A percentile compares a stretch with the other conserved stretches of the same genome.
Conservation (phyloP, 2,888 invertebrate species). For the Eristalis pertinax region DNA sequence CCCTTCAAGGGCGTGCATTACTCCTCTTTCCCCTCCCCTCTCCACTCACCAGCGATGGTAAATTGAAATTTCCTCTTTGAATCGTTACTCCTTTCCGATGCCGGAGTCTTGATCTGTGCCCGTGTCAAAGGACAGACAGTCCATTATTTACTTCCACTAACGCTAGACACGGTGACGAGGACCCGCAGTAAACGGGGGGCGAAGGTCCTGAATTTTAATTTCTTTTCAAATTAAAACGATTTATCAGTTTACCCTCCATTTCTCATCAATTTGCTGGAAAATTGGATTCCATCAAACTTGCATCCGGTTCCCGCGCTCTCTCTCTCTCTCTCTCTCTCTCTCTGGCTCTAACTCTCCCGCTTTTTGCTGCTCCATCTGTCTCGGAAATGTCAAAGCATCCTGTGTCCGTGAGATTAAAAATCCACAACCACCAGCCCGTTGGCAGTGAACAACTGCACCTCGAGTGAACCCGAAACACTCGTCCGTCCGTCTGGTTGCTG, state of each 20-base stretch:
- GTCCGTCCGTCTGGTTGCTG: not conserved
- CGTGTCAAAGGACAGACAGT: conserved; percentile 24
- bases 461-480: not conserved
- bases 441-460: not conserved
- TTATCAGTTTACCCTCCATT: conserved; percentile 69
- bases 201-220: conserved; percentile 58
- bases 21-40: not conserved
- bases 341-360: conserved; percentile 19
- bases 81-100: conserved; percentile 41
- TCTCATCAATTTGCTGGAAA: conserved; percentile 70
- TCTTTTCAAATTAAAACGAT: conserved; percentile 69
- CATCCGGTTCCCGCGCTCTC: conserved; percentile 26
- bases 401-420: not conserved
- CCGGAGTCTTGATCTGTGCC: not conserved
- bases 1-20: conserved; percentile 5
- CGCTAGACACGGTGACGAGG: not conserved
- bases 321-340: conserved; percentile 20
- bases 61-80: conserved; percentile 64
- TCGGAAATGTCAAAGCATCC: not conserved
- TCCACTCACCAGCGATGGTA: not conserved
- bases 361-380: conserved; percentile 10
- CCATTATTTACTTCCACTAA: conserved; percentile 24
- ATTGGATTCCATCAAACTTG: conserved; percentile 68
- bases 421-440: not conserved
- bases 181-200: not conserved